Evolutionary conservation across 35 echinoderm and acorn worm species (phyloP).

Genomic region (Eucidaris tribuloides): DNA sequence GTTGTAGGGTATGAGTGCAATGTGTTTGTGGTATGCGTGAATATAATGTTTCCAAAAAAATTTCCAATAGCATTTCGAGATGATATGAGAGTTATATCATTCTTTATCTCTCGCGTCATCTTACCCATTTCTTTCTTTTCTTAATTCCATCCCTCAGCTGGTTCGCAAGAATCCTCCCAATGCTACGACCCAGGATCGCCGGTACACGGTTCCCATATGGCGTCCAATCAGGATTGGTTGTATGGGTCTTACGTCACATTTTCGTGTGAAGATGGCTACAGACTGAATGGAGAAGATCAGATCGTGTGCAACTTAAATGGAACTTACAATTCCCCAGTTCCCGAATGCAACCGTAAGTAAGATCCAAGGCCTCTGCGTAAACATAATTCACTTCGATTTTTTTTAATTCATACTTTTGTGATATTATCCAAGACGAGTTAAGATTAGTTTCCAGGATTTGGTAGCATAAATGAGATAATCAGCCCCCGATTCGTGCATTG

Average conservation of each 20-base stretch:
- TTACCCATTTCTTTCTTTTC: not conserved
- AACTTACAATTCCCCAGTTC: not conserved
- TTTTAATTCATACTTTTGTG: no score
- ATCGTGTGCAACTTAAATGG: not conserved
- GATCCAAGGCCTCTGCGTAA: no score
- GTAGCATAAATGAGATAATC: no score
- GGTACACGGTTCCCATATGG: not conserved
- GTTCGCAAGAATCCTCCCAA: not conserved
- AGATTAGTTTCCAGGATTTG: no score
- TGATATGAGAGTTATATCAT: no score
- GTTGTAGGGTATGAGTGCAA: no score
- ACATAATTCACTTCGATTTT: no score
- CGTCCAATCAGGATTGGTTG: not conserved
- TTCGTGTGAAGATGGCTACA: not conserved
- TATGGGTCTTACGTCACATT: not conserved
- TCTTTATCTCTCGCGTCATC: not conserved
- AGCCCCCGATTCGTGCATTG: no score
- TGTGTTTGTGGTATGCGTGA: no score
- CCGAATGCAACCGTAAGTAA: not conserved
- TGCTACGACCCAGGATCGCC: not conserved
- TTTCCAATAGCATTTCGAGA: no score
- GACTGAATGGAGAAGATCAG: not conserved
- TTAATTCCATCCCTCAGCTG: not conserved
- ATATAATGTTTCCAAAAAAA: no score
- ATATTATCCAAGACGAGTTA: no score